phyloP scores from a whole-genome alignment of 2,113 vertebrate species.

The Struthidea cinerea region DNA sequence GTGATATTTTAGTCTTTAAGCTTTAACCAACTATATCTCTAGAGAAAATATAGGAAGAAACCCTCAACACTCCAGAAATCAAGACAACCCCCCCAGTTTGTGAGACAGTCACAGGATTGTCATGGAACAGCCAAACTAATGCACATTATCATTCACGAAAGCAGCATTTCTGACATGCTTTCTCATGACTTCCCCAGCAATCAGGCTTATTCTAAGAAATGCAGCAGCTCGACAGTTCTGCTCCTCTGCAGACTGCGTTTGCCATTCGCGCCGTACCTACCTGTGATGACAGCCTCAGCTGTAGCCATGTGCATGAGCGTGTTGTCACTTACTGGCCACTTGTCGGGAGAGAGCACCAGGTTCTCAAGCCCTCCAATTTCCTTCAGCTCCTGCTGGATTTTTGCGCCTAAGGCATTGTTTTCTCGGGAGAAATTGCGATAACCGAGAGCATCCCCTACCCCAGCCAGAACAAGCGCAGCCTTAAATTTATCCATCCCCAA shows the following conservation, averaged over 20 bases:
- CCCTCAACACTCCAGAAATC: neutral
- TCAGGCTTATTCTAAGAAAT: neutral
- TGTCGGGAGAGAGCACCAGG: constrained; percentile 80
- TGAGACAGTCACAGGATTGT: neutral
- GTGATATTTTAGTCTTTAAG: neutral
- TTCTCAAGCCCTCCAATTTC: constrained; percentile 80
- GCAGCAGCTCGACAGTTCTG: neutral
- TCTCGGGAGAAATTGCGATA: constrained; percentile 81
- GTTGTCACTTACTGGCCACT: constrained; percentile 91
- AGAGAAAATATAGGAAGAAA: neutral
- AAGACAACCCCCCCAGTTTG: neutral
- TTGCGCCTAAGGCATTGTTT: constrained; percentile 74
- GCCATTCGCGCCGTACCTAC: constrained; percentile 60
- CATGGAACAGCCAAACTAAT: neutral
- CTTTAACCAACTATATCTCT: neutral
- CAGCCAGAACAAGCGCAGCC: constrained; percentile 86
- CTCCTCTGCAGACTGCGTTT: neutral
- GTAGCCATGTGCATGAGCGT: constrained; percentile 92
- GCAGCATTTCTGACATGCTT: neutral
- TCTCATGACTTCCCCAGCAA: neutral
- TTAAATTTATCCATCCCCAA: constrained; percentile 88
- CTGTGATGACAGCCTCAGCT: constrained; percentile 88
- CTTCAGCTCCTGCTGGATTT: constrained; percentile 84
- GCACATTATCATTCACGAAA: neutral
- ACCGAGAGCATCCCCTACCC: constrained; percentile 87